Conservation (phyloP, 2,113 vertebrate genomes). For the Dipodomys stephensi region DNA sequence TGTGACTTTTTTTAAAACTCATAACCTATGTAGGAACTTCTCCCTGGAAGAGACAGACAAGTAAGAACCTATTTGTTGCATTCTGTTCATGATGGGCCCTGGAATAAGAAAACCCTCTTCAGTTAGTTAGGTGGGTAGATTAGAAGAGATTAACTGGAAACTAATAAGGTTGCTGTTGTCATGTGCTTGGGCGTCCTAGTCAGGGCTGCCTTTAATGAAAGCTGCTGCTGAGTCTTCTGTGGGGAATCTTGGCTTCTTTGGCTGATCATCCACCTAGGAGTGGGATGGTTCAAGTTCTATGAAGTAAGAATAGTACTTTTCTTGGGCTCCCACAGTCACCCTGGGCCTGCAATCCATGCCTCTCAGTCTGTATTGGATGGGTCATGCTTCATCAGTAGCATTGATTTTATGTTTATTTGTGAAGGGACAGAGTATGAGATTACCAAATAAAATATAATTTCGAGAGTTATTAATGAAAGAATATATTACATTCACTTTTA, state of each 20-base stretch:
- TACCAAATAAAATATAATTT: conserved; percentile 80
- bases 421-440: conserved; percentile 72
- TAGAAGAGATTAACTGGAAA: background rate
- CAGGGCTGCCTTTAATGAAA: background rate
- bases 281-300: background rate
- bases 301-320: background rate
- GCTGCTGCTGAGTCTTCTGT: background rate
- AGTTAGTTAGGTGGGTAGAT: background rate
- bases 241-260: background rate
- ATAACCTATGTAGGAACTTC: background rate
- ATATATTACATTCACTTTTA: conserved; percentile 77
- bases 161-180: background rate
- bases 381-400: conserved; percentile 51
- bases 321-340: background rate
- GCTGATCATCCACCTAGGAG: background rate
- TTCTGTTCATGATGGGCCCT: background rate
- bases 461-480: conserved; percentile 77
- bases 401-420: conserved; percentile 80
- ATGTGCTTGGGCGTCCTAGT: too few species aligned
- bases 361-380: background rate
- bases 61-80: background rate
- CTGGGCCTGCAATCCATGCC: background rate
- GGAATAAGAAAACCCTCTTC: background rate
- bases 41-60: background rate
- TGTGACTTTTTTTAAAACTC: too few species aligned